Evolutionary conservation across 2,113 vertebrate genomes (phyloP), one percentile per base, ranked within the genome.

Genomic region (Solenodon paradoxus): DNA sequence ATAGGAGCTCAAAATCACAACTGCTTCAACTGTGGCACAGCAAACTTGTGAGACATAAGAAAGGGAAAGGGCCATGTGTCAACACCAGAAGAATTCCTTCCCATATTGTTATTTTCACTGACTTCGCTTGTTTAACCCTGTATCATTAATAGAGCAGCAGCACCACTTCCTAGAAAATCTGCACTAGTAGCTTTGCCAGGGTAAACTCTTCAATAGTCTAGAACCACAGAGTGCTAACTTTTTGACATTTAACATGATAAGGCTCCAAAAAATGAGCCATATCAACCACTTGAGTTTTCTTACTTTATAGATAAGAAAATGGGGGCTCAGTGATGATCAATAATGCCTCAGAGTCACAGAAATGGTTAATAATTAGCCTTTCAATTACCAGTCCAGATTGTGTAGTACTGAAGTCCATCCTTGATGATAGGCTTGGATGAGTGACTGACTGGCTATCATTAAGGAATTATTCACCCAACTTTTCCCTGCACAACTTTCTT

Each of bases 81-180:
- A 82, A 82, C 5, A 35, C n/a, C 22, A 16, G 22, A n/a, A 68
- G 28, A 68, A 45, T 64, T 49, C 30, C 19, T 87, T 40, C 35
- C 47, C 1, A 0, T n/a, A 8, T 15, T 19, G 0, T 38, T 79
- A 57, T 64, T 51, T 16, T 7, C 22, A 55, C 74, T 45, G 32
- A 79, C 74, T 93, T 83, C 45, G 55, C 71, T 68, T 72, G 22
- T 66, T 69, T 38, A 87, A 75, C 87, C 22, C 32, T 32, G 20
- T 9, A 5, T 51, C 19, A 63, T 9, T 53, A 38, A n/a, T 45
- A 38, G 7, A 64, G 53, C 89, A 82, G 5, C 13, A 32, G 12
- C 26, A 16, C 42, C 9, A 6, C 15, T 11, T 28, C 47, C 79
- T 40, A 42, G 42, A 26, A 66, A 45, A 1, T 53, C 7, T 30